Conservation (phyloP, 37 sponge, comb jelly and placozoan species). For the Ianthella basta region DNA sequence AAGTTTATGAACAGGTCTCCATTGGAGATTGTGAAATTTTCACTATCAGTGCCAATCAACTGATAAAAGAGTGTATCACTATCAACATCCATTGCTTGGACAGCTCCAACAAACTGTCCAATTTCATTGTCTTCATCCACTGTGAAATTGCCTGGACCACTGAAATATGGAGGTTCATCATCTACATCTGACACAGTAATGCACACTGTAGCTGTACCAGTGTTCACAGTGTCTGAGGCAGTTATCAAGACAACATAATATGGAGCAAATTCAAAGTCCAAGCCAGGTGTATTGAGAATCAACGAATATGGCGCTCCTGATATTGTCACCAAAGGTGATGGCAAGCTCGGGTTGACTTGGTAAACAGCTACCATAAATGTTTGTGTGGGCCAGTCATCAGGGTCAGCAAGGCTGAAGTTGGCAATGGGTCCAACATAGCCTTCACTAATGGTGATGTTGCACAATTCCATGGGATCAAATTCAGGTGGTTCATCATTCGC, state of each 20-base stretch:
- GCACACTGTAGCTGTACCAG: constrained; percentile 32
- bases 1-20: constrained; percentile 60
- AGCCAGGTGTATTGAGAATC: background rate
- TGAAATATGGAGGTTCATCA: constrained; percentile 73
- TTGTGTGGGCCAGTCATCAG: constrained; percentile 4
- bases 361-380: background rate
- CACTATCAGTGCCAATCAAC: background rate
- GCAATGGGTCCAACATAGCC: background rate
- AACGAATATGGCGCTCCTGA: background rate
- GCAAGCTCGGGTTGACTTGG: background rate
- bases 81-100: constrained; percentile 60
- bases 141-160: background rate
- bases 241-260: constrained; percentile 27
- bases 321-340: background rate
- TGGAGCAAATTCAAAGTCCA: constrained; percentile 50
- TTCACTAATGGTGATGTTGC: constrained; percentile 1
- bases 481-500: constrained; percentile 26
- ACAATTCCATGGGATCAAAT: background rate
- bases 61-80: constrained; percentile 35
- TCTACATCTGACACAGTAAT: constrained; percentile 60
- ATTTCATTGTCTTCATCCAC: constrained; percentile 51
- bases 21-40: constrained; percentile 37
- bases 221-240: constrained; percentile 55
- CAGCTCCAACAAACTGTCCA: constrained; percentile 26
- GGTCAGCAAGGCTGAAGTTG: background rate